Conservation (phyloP, 2,888 invertebrate genomes). For the Ormia ochracea region DNA sequence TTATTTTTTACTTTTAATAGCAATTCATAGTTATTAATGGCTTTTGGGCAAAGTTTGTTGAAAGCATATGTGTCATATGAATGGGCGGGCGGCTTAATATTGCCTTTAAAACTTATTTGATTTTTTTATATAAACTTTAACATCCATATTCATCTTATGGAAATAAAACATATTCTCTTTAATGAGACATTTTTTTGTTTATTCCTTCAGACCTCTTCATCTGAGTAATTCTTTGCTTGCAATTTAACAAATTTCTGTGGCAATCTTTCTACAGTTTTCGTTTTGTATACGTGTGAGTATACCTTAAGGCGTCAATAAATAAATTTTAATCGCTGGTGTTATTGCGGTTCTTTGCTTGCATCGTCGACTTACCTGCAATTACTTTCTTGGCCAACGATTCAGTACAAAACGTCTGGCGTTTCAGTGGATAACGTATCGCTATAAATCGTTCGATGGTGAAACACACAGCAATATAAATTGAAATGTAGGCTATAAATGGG, state of each 20-base stretch:
- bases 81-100: no score
- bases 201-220: neutral
- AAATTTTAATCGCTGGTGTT: slow-evolving; percentile 6
- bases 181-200: neutral
- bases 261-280: neutral
- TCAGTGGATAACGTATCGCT: slow-evolving; percentile 85
- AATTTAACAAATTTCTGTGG: neutral
- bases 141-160: neutral
- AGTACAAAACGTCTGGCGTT: slow-evolving; percentile 83
- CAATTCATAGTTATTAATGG: no score
- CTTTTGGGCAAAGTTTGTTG: no score
- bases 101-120: no score
- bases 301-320: slow-evolving; percentile 18
- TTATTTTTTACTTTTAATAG: no score
- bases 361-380: slow-evolving; percentile 77
- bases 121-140: no score
- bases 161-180: neutral
- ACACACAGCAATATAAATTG: slow-evolving; percentile 85
- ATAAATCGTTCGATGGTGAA: slow-evolving; percentile 87
- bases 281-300: no score
- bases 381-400: slow-evolving; percentile 83
- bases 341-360: neutral
- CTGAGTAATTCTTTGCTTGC: neutral
- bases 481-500: slow-evolving; percentile 79
- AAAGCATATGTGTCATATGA: no score